These are phyloP conservation scores for Ophioninae sp. DNA, from an alignment of 2,888 invertebrate species.

Conservation along the genomic window DNA sequence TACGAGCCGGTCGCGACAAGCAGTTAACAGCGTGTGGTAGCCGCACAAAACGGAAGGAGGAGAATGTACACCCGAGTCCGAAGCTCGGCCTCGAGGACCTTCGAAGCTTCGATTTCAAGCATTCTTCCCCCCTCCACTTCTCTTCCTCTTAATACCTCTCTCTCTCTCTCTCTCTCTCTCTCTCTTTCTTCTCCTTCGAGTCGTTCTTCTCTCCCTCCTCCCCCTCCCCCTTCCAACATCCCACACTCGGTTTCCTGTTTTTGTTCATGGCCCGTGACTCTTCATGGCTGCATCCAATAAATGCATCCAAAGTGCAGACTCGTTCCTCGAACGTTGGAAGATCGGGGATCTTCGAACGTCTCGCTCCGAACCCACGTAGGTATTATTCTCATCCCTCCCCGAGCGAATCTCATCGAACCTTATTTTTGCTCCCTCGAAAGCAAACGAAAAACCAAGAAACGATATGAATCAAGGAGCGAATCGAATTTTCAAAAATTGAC, in stretches of 20 bases:
- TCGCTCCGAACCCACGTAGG: not conserved
- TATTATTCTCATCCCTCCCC: not conserved
- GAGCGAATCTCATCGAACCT: not conserved
- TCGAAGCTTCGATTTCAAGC: conserved; percentile 44
- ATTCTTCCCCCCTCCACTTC: not conserved
- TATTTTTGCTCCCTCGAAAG: no score
- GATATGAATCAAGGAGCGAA: no score
- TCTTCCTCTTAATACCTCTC: no score
- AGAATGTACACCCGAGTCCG: conserved; percentile 19
- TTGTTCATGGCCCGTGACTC: conserved; percentile 15
- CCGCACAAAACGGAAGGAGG: conserved; percentile 29
- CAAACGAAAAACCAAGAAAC: not conserved
- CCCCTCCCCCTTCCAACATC: not conserved
- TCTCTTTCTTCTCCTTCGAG: no score
- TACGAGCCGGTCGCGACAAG: conserved; percentile 61
- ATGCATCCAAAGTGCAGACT: not conserved
- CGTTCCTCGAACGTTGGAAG: not conserved
- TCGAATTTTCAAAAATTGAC: no score
- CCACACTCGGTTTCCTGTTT: conserved; percentile 34
- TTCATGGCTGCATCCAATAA: not conserved
- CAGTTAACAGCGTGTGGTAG: conserved; percentile 61
- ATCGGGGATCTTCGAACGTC: conserved; percentile 9
- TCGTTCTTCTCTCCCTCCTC: no score
- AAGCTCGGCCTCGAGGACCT: conserved; percentile 36
- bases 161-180: not conserved